These are phyloP conservation scores for Polydrusus cervinus DNA, from an alignment of 2,888 invertebrate genomes.

Conservation along the genomic window DNA sequence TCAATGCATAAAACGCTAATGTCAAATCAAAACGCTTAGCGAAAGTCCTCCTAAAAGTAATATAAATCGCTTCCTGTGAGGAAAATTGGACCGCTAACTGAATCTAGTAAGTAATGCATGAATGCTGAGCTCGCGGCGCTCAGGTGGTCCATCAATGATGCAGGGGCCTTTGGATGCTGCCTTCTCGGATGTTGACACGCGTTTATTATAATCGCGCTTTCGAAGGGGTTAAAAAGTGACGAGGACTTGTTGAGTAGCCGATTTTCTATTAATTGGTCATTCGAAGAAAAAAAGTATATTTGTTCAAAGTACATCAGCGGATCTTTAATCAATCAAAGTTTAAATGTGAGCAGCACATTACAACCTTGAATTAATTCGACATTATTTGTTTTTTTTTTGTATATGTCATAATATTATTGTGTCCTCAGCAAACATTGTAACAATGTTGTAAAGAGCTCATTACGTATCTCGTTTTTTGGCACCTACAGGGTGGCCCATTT, in stretches of 20 bases:
- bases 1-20: conserved; percentile 18
- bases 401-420: no score
- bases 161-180: conserved; percentile 64
- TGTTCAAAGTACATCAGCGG: no score
- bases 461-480: no score
- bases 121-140: conserved; percentile 66
- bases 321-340: no score
- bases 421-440: no score
- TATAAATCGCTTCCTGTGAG: conserved; percentile 60
- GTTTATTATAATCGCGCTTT: conserved; percentile 46
- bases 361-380: no score
- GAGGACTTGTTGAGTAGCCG: background rate
- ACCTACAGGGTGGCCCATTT: no score
- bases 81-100: conserved; percentile 66
- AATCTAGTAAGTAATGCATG: conserved; percentile 70
- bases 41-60: conserved; percentile 56
- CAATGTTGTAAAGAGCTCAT: no score
- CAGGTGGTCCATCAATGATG: conserved; percentile 70
- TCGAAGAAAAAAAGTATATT: no score
- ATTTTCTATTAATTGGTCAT: background rate
- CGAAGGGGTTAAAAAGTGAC: conserved; percentile 28
- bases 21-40: conserved; percentile 47
- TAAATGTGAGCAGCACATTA: no score
- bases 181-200: conserved; percentile 44
- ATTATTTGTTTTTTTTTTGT: no score